Evolutionary conservation across 2,797 vertebrate species (phyloP).

Genomic region (Tapirus indicus): DNA sequence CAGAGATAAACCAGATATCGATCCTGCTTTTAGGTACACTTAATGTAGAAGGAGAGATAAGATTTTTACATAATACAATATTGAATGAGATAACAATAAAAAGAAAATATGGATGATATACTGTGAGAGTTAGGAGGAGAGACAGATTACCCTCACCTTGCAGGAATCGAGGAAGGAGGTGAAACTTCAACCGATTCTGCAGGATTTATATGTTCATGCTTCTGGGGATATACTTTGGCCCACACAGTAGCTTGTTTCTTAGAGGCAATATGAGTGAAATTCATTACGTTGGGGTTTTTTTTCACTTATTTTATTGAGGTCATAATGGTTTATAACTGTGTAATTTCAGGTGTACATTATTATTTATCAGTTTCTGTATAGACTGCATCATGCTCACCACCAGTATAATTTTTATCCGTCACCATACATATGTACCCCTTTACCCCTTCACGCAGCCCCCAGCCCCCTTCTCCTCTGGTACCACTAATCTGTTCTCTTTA

Average conservation of each 20-base stretch:
- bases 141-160: not conserved
- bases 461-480: too few species aligned
- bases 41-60: not conserved
- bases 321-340: too few species aligned
- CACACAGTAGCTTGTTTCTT: not conserved
- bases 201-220: slow-evolving; percentile 9
- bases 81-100: not conserved
- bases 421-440: too few species aligned
- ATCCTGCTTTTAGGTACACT: not conserved
- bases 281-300: not conserved
- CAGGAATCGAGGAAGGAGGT: not conserved
- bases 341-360: too few species aligned
- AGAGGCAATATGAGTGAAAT: not conserved
- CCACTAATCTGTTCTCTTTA: too few species aligned
- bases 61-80: not conserved
- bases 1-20: slow-evolving; percentile 15
- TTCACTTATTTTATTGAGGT: too few species aligned
- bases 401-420: too few species aligned
- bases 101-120: not conserved
- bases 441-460: too few species aligned
- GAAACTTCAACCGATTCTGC: not conserved
- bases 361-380: too few species aligned
- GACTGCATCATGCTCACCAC: too few species aligned
- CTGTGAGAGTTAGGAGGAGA: not conserved
- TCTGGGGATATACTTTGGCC: not conserved